phyloP scores from a whole-genome alignment of 2,113 vertebrate genomes.

The Lepus americanus region DNA sequence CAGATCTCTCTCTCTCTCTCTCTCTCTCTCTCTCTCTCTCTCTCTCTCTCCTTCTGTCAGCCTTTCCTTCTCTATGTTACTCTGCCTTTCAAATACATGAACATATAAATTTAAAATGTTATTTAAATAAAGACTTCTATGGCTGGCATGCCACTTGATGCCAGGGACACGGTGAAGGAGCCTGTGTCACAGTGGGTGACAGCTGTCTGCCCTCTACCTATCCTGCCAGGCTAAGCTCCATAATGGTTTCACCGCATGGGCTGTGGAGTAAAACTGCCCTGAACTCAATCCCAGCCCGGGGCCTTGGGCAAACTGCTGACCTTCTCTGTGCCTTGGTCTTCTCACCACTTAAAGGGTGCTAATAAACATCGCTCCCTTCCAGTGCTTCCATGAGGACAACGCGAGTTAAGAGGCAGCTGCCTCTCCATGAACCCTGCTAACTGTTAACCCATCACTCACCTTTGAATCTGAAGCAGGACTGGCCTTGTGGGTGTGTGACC shows the following conservation, averaged over 20 bases:
- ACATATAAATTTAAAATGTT: no score
- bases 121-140: no score
- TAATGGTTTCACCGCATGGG: not conserved
- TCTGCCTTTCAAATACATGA: no score
- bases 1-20: no score
- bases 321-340: conserved; percentile 13
- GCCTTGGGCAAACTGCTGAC: not conserved
- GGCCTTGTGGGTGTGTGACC: not conserved
- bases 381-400: not conserved
- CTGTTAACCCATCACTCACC: not conserved
- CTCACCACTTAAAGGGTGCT: not conserved
- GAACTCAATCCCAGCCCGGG: not conserved
- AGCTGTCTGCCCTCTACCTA: not conserved
- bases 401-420: not conserved
- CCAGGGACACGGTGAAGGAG: not conserved
- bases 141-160: not conserved
- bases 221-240: not conserved
- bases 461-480: not conserved
- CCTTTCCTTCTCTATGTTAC: no score
- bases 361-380: not conserved
- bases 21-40: no score
- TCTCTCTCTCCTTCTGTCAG: no score
- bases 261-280: no score
- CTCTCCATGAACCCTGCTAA: not conserved
- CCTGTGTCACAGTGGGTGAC: not conserved